These are phyloP conservation scores for Neomonachus schauinslandi DNA, from an alignment of 2,113 vertebrate genomes.

Conservation along the genomic window DNA sequence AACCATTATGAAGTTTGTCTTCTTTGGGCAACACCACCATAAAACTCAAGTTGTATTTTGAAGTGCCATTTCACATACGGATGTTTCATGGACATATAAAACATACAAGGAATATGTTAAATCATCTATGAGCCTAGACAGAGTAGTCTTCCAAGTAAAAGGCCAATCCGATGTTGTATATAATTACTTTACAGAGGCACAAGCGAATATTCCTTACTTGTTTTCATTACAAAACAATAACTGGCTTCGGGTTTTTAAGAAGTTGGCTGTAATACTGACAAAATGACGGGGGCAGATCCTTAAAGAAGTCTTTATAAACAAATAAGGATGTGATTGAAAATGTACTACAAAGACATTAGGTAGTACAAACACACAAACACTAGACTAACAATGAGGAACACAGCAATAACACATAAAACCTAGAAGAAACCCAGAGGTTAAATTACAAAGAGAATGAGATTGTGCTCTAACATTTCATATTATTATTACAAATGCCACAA, in stretches of 20 bases:
- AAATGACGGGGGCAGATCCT: background rate
- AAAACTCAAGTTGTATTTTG: constrained; percentile 8
- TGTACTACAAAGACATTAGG: background rate
- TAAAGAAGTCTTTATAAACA: background rate
- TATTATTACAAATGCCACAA: constrained; percentile 5
- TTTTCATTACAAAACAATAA: constrained; percentile 28
- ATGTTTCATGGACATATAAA: background rate
- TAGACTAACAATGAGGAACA: constrained; percentile 18
- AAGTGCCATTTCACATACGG: background rate
- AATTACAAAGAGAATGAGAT: background rate
- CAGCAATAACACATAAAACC: background rate
- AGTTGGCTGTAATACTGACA: background rate
- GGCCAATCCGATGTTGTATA: background rate
- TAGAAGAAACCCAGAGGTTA: background rate
- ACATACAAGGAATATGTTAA: background rate
- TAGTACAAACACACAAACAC: background rate
- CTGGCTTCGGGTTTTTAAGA: background rate
- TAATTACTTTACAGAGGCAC: background rate
- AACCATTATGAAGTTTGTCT: background rate
- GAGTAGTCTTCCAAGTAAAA: background rate
- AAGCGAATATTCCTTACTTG: background rate
- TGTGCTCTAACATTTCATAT: background rate
- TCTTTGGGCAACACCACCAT: background rate
- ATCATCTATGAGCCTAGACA: background rate
- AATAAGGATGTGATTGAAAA: background rate